phyloP scores from a whole-genome alignment of 2,797 vertebrate genomes.

The Alauda arvensis region DNA sequence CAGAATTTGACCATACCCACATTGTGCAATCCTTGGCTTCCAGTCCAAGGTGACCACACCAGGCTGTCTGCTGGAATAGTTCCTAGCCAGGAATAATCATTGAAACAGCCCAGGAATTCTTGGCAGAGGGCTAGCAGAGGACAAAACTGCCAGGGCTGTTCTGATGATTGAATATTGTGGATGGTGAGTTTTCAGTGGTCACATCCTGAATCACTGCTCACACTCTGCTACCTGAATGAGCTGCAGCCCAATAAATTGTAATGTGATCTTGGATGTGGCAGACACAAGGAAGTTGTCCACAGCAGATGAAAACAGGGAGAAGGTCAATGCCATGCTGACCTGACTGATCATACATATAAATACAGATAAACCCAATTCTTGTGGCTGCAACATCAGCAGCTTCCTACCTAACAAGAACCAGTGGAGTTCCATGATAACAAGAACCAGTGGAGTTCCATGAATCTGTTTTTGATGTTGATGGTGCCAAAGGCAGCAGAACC shows the following conservation, averaged over 20 bases:
- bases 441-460: neutral
- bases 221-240: neutral
- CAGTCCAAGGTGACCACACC: neutral
- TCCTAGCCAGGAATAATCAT: neutral
- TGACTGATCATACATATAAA: neutral
- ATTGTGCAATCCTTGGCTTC: neutral
- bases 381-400: neutral
- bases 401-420: neutral
- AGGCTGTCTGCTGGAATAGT: neutral
- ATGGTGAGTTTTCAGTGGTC: neutral
- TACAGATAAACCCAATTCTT: neutral
- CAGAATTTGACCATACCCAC: neutral
- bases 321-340: neutral
- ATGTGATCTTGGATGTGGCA: neutral
- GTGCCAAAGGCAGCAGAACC: neutral
- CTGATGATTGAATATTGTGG: neutral
- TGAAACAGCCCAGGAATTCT: neutral
- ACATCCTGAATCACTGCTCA: neutral
- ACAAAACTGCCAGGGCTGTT: neutral
- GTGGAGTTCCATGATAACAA: neutral
- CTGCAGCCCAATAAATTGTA: neutral
- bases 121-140: neutral
- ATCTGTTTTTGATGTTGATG: neutral
- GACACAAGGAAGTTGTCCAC: neutral
- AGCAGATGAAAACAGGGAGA: neutral